Conservation (phyloP, 37 sponge, comb jelly and placozoan species). For the Haliclona indistincta region DNA sequence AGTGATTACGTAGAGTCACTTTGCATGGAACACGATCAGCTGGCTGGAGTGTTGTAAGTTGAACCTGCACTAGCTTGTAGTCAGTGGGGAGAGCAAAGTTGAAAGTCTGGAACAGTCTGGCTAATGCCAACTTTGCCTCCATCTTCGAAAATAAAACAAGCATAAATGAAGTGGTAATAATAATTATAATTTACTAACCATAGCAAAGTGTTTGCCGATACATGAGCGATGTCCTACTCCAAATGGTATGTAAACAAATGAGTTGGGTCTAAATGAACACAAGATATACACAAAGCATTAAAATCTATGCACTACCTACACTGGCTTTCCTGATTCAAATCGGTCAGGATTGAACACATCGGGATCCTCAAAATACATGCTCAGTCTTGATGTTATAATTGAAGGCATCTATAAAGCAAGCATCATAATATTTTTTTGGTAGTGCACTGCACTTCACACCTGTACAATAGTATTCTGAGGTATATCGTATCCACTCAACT, state of each 20-base stretch:
- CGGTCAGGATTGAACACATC: slow-evolving; percentile 14
- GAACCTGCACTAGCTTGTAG: slow-evolving; percentile 8
- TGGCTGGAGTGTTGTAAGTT: slow-evolving; percentile 3
- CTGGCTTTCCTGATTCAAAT: slow-evolving; percentile 9
- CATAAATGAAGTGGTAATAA: neutral
- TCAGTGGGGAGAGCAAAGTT: slow-evolving; percentile 2
- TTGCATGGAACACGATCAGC: slow-evolving; percentile 20
- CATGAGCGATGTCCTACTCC: slow-evolving; percentile 31
- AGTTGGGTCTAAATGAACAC: neutral
- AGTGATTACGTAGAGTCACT: neutral
- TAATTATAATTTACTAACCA: slow-evolving; percentile 4
- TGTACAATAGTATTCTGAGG: neutral
- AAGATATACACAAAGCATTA: neutral
- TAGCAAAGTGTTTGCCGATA: slow-evolving; percentile 30
- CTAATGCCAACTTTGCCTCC: slow-evolving; percentile 13
- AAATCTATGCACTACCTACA: neutral
- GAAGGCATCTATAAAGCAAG: neutral
- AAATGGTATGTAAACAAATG: slow-evolving; percentile 38
- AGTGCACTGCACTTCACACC: neutral
- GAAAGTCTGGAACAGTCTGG: slow-evolving; percentile 29
- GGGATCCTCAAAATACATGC: slow-evolving; percentile 11
- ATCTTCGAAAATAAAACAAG: neutral
- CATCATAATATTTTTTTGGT: neutral
- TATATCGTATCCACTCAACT: slow-evolving; percentile 1
- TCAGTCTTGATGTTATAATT: neutral